Evolutionary conservation across 2,113 vertebrate genomes (phyloP).

Genomic region (Climacteris rufus): DNA sequence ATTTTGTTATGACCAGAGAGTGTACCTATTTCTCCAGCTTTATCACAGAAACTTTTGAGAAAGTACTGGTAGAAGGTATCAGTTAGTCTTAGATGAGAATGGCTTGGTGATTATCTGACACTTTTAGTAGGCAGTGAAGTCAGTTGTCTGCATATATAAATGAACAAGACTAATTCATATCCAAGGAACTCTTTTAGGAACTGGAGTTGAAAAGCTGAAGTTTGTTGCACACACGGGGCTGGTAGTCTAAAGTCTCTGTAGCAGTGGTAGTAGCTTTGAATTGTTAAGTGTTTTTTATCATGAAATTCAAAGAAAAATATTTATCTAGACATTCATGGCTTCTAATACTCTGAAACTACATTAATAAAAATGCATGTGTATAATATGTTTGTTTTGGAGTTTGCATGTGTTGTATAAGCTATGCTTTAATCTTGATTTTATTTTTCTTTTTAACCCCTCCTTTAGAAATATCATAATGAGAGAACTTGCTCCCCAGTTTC

Average conservation of each 20-base stretch:
- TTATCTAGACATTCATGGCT: background rate
- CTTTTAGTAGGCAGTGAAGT: background rate
- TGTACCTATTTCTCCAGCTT: background rate
- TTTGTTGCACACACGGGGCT: background rate
- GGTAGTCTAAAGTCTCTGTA: background rate
- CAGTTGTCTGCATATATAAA: background rate
- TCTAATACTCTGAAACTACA: background rate
- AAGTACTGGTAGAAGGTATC: background rate
- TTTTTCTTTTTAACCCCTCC: background rate
- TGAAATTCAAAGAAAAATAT: background rate
- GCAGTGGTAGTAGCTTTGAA: background rate
- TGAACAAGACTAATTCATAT: background rate
- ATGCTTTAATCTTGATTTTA: background rate
- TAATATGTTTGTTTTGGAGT: background rate
- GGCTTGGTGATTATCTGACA: background rate
- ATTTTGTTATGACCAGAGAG: background rate
- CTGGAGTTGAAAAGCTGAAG: background rate
- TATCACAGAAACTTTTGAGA: background rate
- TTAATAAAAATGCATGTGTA: background rate
- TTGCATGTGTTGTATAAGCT: background rate
- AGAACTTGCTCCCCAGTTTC: slow-evolving; percentile 88
- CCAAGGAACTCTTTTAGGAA: background rate
- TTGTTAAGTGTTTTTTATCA: background rate
- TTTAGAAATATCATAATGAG: slow-evolving; percentile 88
- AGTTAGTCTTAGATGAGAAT: background rate